phyloP scores from a whole-genome alignment of 2,113 vertebrate genomes.

The Hydrochoerus hydrochaeris region DNA sequence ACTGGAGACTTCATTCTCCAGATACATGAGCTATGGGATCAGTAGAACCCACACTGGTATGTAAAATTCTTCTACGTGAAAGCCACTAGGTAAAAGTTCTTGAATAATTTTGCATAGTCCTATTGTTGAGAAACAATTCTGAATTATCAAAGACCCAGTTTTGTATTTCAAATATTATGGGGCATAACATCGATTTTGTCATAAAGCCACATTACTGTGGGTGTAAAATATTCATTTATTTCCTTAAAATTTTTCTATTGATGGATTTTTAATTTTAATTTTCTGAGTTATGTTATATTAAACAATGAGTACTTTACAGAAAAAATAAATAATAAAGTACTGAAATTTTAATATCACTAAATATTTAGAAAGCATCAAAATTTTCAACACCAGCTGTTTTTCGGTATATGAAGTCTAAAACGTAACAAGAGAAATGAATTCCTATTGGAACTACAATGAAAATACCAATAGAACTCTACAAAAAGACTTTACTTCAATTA shows the following conservation, averaged over 20 bases:
- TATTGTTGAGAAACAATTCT: slow-evolving; percentile 82
- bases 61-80: slow-evolving; percentile 77
- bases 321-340: not conserved
- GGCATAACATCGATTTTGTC: not conserved
- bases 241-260: not conserved
- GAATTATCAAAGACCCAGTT: slow-evolving; percentile 80
- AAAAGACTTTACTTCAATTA: not conserved
- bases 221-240: not conserved
- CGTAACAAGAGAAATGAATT: not conserved
- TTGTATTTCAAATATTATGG: slow-evolving; percentile 62
- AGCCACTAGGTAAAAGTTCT: slow-evolving; percentile 71
- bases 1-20: slow-evolving; percentile 8
- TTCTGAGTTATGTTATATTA: not conserved
- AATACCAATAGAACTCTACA: not conserved
- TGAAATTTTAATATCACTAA: not conserved
- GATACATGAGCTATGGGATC: not conserved
- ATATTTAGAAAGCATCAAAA: not conserved
- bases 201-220: not conserved
- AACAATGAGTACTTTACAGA: not conserved
- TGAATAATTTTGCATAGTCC: slow-evolving; percentile 54
- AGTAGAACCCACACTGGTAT: slow-evolving; percentile 78
- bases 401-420: not conserved
- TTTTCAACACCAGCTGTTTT: not conserved
- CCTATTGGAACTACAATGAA: not conserved
- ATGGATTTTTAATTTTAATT: not conserved